Conservation (phyloP, 2,113 vertebrate species). For the Thalassarche chlororhynchos region DNA sequence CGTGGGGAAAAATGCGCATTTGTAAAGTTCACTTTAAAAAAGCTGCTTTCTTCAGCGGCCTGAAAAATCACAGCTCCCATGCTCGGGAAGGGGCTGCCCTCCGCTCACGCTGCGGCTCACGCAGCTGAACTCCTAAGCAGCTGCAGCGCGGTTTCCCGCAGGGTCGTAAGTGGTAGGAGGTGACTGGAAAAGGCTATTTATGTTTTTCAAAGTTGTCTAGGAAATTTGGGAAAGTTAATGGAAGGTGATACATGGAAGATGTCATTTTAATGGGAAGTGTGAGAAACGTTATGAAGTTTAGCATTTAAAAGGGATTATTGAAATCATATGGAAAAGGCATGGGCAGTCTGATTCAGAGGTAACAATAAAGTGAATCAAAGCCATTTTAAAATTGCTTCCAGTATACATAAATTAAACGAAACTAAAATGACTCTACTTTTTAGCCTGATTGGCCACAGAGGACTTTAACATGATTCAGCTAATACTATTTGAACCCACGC, state of each 20-base stretch:
- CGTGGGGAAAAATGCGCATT: rapidly evolving
- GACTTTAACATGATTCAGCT: rapidly evolving
- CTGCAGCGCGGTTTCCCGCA: not conserved
- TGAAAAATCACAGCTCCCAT: not conserved
- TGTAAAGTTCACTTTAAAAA: not conserved
- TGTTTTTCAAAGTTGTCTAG: not conserved
- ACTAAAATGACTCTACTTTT: not conserved
- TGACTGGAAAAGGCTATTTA: not conserved
- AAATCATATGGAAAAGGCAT: not conserved
- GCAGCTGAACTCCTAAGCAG: not conserved
- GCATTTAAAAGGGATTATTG: not conserved
- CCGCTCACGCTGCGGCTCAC: rapidly evolving
- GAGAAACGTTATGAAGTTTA: not conserved
- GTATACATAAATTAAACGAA: not conserved
- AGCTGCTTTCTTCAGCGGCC: not conserved
- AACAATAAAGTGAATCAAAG: not conserved
- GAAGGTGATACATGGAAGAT: not conserved
- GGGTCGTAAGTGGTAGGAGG: not conserved
- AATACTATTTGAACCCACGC: rapidly evolving
- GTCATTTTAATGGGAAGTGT: not conserved
- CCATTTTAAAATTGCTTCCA: not conserved
- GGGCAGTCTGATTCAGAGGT: not conserved
- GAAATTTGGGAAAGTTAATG: not conserved
- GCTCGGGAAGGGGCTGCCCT: not conserved
- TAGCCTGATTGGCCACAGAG: not conserved